Conservation (phyloP, 2,113 vertebrate genomes). For the Corvus moneduloides region DNA sequence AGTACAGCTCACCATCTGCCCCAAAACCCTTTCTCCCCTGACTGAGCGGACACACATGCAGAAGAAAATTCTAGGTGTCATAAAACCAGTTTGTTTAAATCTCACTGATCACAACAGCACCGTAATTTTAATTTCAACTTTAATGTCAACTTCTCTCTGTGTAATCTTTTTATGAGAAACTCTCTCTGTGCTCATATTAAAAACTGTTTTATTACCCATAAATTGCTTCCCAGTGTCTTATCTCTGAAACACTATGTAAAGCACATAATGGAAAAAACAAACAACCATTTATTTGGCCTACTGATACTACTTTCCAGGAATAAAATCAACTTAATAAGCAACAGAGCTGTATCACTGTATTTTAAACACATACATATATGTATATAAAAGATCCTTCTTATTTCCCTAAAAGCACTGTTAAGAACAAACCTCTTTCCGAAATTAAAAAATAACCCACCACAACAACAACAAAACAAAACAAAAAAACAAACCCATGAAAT, state of each 20-base stretch:
- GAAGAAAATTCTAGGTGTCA: background rate
- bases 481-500: background rate
- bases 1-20: background rate
- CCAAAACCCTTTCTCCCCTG: background rate
- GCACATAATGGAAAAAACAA: background rate
- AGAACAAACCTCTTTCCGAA: background rate
- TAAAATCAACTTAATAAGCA: background rate
- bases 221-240: background rate
- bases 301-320: background rate
- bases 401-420: background rate
- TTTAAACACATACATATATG: fast-evolving
- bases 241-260: background rate
- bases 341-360: background rate
- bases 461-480: background rate
- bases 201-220: background rate
- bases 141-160: background rate
- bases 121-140: background rate
- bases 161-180: background rate
- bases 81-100: background rate
- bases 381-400: background rate
- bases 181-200: background rate
- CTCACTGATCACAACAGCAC: background rate
- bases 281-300: background rate
- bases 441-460: too few relatives aligned
- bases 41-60: fast-evolving